Evolutionary conservation across 2,888 invertebrate genomes (phyloP), one percentile per base, ranked within the genome.

Genomic region (Coleophora deauratella): DNA sequence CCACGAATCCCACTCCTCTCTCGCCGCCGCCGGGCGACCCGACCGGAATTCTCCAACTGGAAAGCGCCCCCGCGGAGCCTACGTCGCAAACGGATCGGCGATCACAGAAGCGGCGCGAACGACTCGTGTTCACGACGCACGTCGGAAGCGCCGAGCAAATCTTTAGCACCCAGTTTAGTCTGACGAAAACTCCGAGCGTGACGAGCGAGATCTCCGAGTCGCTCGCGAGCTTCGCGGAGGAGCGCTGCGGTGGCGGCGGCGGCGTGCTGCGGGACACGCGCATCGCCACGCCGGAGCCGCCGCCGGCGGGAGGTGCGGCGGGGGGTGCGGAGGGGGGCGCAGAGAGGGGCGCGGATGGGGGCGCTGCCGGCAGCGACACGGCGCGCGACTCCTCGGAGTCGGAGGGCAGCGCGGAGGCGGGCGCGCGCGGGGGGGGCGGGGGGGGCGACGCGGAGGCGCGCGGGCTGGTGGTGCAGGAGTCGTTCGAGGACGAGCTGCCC

Each of bases 401-500:
- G 10, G 93, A 93, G 62, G 76, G 88, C n/a, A 91, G 91, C 59
- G 88, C 90, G 3, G 91, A 91, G 53, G 70, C 86, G 27, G 44
- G 70, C 57, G 55, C 91, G 6, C 92, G 91, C 54, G 27, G 47
- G 56, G 27, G 37, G 54, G 46, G 66, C 48, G 54, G 54, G 46
- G 66, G 48, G 54, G 89, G 88, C 51, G 89, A 89, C 41, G 88
- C 90, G 37, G 95, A 95, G 70, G 88, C 92, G 49, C 79, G 81
- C 30, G 80, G 77, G 1, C 86, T 96, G 34, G 94, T 95, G 35
- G 86, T 91, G 43, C 91, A 94, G 66, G 94, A 95, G 65, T 95
- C 95, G 32, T 93, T 94, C 63, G 95, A 95, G 60, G 93, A 93
- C 57, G 94, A 94, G 74, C 84, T 96, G 62, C 96, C 96, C 1